phyloP scores from a whole-genome alignment of 2,113 vertebrate species.

The Oceanodroma tethys region DNA sequence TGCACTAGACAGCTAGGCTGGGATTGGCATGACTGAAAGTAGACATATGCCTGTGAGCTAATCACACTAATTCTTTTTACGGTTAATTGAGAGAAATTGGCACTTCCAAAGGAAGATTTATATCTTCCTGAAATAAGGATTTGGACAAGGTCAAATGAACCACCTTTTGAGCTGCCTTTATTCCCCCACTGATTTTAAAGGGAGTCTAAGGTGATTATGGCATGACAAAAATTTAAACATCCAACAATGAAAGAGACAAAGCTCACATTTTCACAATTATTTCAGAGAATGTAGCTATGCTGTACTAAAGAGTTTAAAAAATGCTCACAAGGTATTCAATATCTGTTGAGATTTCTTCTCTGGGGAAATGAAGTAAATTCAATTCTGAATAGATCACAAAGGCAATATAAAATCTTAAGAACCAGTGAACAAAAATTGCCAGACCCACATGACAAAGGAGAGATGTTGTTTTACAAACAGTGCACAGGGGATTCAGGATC shows the following conservation, averaged over 20 bases:
- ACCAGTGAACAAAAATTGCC: background rate
- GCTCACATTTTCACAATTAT: background rate
- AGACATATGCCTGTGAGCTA: background rate
- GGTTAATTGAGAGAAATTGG: conserved; percentile 17
- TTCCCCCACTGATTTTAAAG: background rate
- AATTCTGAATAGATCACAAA: background rate
- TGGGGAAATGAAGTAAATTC: background rate
- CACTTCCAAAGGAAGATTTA: background rate
- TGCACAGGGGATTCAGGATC: background rate
- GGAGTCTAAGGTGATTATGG: background rate
- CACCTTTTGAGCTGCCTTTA: background rate
- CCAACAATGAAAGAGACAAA: background rate
- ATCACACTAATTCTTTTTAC: background rate
- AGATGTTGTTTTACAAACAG: background rate
- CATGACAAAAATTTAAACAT: background rate
- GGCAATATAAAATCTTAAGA: background rate
- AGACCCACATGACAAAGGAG: background rate
- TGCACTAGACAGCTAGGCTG: background rate
- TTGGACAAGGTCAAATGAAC: background rate
- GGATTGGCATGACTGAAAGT: background rate
- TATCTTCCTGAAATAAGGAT: background rate
- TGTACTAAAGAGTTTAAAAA: background rate
- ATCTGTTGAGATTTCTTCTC: background rate
- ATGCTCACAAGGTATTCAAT: background rate
- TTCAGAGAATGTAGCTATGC: background rate